Evolutionary conservation across 1,140 invertebrate species (phyloP).

Genomic region (Melipona quadrifasciata): DNA sequence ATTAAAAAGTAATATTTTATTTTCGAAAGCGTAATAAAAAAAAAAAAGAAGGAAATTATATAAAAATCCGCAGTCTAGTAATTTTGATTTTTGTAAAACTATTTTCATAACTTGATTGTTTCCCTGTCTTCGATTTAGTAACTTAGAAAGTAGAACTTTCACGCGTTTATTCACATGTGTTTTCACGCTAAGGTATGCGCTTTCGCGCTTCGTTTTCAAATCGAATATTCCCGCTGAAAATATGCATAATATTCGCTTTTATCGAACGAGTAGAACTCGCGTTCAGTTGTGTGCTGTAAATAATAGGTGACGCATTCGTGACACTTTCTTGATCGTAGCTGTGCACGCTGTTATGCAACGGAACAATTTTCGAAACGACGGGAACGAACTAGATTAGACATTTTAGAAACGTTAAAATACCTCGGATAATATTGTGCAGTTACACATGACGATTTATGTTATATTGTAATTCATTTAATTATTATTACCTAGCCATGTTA

Average conservation of each 20-base stretch:
- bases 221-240: conserved; percentile 18
- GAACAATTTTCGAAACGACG: neutral
- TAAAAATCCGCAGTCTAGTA: no score
- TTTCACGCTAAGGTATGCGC: no score
- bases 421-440: no score
- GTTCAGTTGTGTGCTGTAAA: neutral
- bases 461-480: no score
- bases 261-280: conserved; percentile 16
- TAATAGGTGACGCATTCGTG: conserved; percentile 28
- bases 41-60: no score
- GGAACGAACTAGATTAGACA: neutral
- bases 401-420: no score
- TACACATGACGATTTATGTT: no score
- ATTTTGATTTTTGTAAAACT: neutral
- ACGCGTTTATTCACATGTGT: no score
- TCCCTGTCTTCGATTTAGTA: neutral
- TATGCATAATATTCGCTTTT: neutral
- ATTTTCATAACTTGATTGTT: neutral
- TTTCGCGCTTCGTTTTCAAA: neutral
- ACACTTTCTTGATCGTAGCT: neutral
- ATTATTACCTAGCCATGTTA: no score
- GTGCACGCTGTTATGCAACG: neutral
- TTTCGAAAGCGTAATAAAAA: no score
- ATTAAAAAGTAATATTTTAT: no score
- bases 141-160: neutral